Base-by-base conservation (phyloP, 2,113 vertebrate species). In the Malurus melanocephalus region DNA sequence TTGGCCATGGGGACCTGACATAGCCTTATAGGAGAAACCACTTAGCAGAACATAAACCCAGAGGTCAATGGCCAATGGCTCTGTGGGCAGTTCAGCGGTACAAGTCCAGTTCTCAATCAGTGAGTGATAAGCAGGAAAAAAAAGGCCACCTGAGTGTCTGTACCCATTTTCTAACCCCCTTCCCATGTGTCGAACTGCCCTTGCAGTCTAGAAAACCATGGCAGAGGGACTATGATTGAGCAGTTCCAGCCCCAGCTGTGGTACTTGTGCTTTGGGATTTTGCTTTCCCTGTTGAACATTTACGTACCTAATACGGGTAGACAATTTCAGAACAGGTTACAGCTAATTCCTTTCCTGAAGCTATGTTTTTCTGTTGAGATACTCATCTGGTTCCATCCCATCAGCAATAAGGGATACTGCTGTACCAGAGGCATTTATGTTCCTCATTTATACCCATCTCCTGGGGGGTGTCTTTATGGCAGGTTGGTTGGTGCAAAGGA, bases 201-300 rank as follows among this genome's bases (percentile, higher is more conserved):
- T 87, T 56, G 26, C 32, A 61, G 18, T 18, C 24, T 27, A 3
- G 1, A 51, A 80, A 43, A 13, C 3, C 18, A 57, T 16, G 10
- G 56, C 12, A 89, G 23, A 0, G 0, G 13, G 30, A 28, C 26
- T 5, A 1, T 40, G 32, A 51, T 74, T 65, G 55, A 80, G 49
- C 51, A 9, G 11, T 27, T 67, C 33, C 2, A 3, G 30, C 27
- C 75, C n/a, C 3, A 4, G 23, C n/a, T 2, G 3, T 1, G 2
- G 33, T 48, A 61, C 30, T 76, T 27, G 8, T 43, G 27, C 72
- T 62, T 80, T 0, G 0, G 69, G 52, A 53, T 42, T 76, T 79
- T 56, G 24, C 73, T 85, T 76, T 82, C 27, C 48, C 32, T 13
- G 1, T 43, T 20, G 75, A 82, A 61, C 11, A 19, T n/a, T 60